Conservation (phyloP, 2,797 vertebrate genomes). For the Buphagus erythrorhynchus region DNA sequence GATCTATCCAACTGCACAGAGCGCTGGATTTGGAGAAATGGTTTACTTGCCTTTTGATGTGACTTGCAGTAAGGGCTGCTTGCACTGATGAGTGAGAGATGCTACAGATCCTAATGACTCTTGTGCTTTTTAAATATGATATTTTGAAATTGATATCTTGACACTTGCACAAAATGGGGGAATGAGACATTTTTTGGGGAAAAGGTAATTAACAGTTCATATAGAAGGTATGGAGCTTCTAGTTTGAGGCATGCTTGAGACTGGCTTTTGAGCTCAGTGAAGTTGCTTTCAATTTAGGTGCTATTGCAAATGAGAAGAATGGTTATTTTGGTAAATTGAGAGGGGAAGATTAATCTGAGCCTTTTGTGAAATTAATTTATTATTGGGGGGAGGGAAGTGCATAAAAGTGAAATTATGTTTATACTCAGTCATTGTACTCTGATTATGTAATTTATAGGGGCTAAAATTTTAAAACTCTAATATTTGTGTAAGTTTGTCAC, state of each 20-base stretch:
- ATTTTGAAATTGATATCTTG: neutral
- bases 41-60: neutral
- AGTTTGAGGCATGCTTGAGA: neutral
- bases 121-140: neutral
- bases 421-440: neutral
- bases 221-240: neutral
- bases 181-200: neutral
- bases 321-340: neutral
- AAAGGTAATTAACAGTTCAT: neutral
- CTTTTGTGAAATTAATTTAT: neutral
- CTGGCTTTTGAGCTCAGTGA: neutral
- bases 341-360: neutral
- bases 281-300: neutral
- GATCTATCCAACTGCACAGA: neutral
- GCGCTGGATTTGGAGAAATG: neutral
- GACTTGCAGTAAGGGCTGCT: neutral
- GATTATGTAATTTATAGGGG: neutral
- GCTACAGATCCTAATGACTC: neutral
- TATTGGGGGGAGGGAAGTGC: neutral
- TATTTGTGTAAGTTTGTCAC: neutral
- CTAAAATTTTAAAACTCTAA: neutral
- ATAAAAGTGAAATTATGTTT: neutral
- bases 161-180: neutral
- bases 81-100: neutral
- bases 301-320: neutral